These are phyloP conservation scores for Mesocentrotus franciscanus DNA, from an alignment of 53 echinoderm and acorn worm species.

Conservation along the genomic window DNA sequence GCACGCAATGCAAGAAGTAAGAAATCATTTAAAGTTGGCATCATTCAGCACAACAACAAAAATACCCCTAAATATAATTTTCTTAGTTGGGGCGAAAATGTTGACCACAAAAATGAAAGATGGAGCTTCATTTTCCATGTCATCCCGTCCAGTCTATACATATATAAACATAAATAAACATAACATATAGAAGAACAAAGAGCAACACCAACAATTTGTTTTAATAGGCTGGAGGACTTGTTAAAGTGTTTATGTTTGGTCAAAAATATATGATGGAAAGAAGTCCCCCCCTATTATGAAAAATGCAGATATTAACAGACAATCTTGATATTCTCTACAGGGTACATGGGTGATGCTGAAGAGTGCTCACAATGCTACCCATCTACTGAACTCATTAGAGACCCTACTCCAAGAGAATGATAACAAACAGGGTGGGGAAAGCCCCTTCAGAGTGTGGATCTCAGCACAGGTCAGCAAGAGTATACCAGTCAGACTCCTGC, in stretches of 20 bases:
- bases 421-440: slow-evolving; percentile 82
- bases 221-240: neutral
- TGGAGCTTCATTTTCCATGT: too few relatives aligned
- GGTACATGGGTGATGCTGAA: slow-evolving; percentile 91
- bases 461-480: slow-evolving; percentile 80
- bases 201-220: too few relatives aligned
- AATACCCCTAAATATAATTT: too few relatives aligned
- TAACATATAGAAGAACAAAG: too few relatives aligned
- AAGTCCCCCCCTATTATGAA: neutral
- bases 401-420: slow-evolving; percentile 81
- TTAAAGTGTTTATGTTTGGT: neutral
- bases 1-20: slow-evolving; percentile 96
- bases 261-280: too few relatives aligned
- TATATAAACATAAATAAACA: too few relatives aligned
- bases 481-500: slow-evolving; percentile 85
- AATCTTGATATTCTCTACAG: slow-evolving; percentile 35
- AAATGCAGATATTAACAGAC: neutral
- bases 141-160: too few relatives aligned
- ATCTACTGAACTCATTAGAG: slow-evolving; percentile 87
- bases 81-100: neutral
- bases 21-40: too few relatives aligned
- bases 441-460: slow-evolving; percentile 94
- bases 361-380: slow-evolving; percentile 91
- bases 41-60: too few relatives aligned
- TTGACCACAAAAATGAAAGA: too few relatives aligned